Evolutionary conservation across 2,888 invertebrate species (phyloP).

Genomic region (Drosophila melanosoma): DNA sequence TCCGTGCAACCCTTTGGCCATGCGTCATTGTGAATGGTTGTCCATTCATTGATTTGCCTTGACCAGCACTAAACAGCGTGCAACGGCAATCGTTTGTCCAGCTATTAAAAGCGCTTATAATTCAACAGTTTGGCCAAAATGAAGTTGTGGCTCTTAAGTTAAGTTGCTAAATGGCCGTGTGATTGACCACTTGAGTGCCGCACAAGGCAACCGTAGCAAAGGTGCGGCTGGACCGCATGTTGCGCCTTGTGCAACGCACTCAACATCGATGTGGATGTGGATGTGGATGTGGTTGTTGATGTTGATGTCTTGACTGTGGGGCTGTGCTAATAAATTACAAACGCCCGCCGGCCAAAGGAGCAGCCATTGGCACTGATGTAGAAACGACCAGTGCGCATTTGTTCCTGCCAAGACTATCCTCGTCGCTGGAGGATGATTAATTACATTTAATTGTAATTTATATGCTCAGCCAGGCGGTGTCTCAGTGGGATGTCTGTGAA

Average conservation of each 20-base stretch:
- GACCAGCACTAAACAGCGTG: slow-evolving; percentile 40
- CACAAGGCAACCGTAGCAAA: slow-evolving; percentile 22
- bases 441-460: slow-evolving; percentile 79
- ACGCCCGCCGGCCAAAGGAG: slow-evolving; percentile 11
- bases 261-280: slow-evolving; percentile 42
- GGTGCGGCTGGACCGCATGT: slow-evolving; percentile 70
- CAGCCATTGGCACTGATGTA: slow-evolving; percentile 15
- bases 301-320: slow-evolving; percentile 53
- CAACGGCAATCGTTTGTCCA: slow-evolving; percentile 28
- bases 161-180: slow-evolving; percentile 59
- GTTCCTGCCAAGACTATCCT: slow-evolving; percentile 3
- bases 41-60: slow-evolving; percentile 75
- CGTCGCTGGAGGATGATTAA: slow-evolving; percentile 64
- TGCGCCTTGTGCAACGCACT: slow-evolving; percentile 56
- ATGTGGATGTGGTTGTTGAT: slow-evolving; percentile 35
- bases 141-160: slow-evolving; percentile 27
- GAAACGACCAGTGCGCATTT: not conserved
- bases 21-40: slow-evolving; percentile 53
- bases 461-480: slow-evolving; percentile 42
- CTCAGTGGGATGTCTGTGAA: slow-evolving; percentile 23
- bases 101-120: slow-evolving; percentile 60
- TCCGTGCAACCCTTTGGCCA: slow-evolving; percentile 31
- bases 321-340: slow-evolving; percentile 53
- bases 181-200: slow-evolving; percentile 61
- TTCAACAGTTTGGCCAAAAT: slow-evolving; percentile 40